Base-by-base conservation (phyloP, 2,888 invertebrate species). In the Metalampra italica region DNA sequence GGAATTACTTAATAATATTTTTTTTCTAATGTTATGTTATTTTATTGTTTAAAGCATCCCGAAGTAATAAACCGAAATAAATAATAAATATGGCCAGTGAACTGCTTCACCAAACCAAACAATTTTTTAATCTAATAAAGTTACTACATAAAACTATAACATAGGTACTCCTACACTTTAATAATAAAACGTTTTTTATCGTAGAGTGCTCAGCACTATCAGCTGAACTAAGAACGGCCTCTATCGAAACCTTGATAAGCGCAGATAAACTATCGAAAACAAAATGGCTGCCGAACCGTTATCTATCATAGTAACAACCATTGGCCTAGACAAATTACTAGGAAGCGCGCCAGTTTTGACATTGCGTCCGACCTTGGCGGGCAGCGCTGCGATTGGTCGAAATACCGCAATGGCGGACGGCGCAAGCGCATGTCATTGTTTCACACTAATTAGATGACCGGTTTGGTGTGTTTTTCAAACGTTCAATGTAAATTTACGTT, bases 321-420 rank as follows among this genome's bases (percentile, higher is more conserved):
- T 69, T 75, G 78, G 79, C 82, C 81, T 84, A 83, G 78, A 39
- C 39, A 71, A 75, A 70, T 76, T 66, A 78, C 80, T 79, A 85
- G 87, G 87, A 87, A 88, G 86, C 76, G 66, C 50, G 53, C 60
- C 49, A 75, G 70, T 81, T 88, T 86, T 87, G 87, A 88, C 88
- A 88, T 88, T 87, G 88, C 75, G 68, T 62, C 51, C 75, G 80
- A 85, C 88, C 88, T 89, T 87, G 85, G 62, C 62, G 56, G 55
- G 59, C 57, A 53, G 57, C 56, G 58, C 60, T 52, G 63, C 64
- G 71, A 89, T 88, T 88, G 88, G 88, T 64, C 78, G 66, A 65
- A 69, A 62, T 52, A 57, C 43, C 78, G 85, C 81, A 55, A 89
- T 89, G 88, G 88, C 87, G 67, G 58, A 55, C 60, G 34, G 66